Evolutionary conservation across 92 coral and sea anemone species (phyloP).

Genomic region (Parazoanthus swiftii): DNA sequence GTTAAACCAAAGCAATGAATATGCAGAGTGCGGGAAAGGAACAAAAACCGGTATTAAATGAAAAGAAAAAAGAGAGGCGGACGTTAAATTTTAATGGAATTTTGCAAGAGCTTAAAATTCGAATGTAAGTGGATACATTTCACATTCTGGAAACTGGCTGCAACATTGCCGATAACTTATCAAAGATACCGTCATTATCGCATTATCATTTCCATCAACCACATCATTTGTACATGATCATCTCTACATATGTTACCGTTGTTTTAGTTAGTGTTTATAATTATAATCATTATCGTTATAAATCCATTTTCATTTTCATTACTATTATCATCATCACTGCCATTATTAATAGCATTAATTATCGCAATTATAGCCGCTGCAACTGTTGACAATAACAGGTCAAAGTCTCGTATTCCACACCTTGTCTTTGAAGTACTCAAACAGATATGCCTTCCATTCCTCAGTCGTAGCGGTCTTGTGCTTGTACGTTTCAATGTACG

Average conservation of each 20-base stretch:
- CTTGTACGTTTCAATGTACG: conserved; percentile 67
- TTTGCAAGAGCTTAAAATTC: too few species aligned
- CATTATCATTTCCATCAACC: not conserved
- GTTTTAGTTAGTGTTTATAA: too few species aligned
- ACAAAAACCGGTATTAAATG: too few species aligned
- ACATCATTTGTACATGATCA: not conserved
- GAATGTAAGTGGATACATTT: too few species aligned
- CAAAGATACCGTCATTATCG: not conserved
- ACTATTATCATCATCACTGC: not conserved
- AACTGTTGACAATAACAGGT: too few species aligned
- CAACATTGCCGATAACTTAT: too few species aligned
- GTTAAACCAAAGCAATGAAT: too few species aligned
- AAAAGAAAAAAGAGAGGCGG: too few species aligned
- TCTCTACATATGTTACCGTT: too few species aligned
- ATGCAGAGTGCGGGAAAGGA: too few species aligned
- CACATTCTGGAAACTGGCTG: not conserved
- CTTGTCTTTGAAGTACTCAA: conserved; percentile 79
- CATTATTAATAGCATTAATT: not conserved
- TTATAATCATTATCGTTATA: not conserved
- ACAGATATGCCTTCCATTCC: conserved; percentile 70
- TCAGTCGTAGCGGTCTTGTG: conserved; percentile 66
- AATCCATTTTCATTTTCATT: not conserved
- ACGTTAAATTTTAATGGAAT: too few species aligned
- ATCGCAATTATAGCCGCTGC: too few species aligned
- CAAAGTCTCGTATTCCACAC: conserved; percentile 22